Evolutionary conservation across 2,888 invertebrate species (phyloP).

Genomic region (Drosophila rubida): DNA sequence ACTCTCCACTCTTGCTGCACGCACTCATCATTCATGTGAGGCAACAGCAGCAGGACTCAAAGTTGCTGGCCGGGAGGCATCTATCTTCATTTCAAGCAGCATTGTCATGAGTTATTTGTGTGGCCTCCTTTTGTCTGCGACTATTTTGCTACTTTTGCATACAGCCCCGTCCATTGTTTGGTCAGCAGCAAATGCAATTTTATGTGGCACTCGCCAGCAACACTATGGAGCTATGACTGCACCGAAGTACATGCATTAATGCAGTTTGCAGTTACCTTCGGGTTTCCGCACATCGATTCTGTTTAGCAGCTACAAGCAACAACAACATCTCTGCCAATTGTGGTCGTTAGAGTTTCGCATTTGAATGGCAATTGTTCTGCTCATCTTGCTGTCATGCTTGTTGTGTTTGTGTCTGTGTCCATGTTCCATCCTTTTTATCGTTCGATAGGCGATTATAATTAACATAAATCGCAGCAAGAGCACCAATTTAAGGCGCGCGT

Average conservation of each 20-base stretch:
- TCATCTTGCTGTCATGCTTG: not conserved
- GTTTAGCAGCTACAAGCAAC: slow-evolving; percentile 4
- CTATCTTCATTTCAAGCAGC: slow-evolving; percentile 67
- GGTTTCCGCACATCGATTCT: slow-evolving; percentile 22
- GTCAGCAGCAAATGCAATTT: slow-evolving; percentile 34
- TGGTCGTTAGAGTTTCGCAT: slow-evolving; percentile 12
- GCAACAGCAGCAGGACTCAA: not conserved
- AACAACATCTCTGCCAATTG: no score
- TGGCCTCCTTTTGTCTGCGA: slow-evolving; percentile 53
- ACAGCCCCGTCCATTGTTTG: slow-evolving; percentile 35
- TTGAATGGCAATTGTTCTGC: slow-evolving; percentile 18
- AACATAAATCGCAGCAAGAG: slow-evolving; percentile 27
- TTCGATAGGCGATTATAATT: slow-evolving; percentile 34
- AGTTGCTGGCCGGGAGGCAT: slow-evolving; percentile 35
- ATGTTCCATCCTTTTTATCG: slow-evolving; percentile 4
- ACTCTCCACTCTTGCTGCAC: slow-evolving; percentile 19
- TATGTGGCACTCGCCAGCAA: slow-evolving; percentile 9
- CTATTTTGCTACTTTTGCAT: slow-evolving; percentile 55
- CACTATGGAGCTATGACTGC: no score
- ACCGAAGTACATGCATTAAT: slow-evolving; percentile 39
- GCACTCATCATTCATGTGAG: slow-evolving; percentile 49
- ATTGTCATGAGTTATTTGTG: slow-evolving; percentile 78
- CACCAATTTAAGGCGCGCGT: slow-evolving; percentile 25
- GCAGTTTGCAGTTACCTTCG: slow-evolving; percentile 41
- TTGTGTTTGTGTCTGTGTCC: slow-evolving; percentile 10